Conservation (phyloP, 2,888 invertebrate genomes). For the Drosophila sordidula region DNA sequence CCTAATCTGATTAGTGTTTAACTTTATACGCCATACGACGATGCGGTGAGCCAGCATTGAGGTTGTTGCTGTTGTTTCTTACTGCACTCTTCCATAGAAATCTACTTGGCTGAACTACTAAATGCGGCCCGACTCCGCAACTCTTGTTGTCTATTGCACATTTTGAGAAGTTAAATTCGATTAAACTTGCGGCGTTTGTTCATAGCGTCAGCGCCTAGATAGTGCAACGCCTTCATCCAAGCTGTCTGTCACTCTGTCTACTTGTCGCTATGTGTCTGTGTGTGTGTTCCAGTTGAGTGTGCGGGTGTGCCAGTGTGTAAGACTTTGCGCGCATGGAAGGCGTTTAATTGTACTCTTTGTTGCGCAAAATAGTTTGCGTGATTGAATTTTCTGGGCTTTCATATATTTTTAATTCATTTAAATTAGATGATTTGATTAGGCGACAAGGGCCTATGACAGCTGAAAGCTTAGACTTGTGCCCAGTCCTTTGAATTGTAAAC, state of each 20-base stretch:
- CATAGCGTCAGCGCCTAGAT: slow-evolving; percentile 42
- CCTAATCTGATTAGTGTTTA: slow-evolving; percentile 83
- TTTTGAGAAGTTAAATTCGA: slow-evolving; percentile 83
- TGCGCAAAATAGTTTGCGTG: slow-evolving; percentile 75
- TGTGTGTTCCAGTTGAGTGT: neutral
- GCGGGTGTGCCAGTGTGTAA: neutral
- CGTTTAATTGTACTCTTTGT: slow-evolving; percentile 72
- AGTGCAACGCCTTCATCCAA: slow-evolving; percentile 48
- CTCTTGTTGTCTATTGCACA: slow-evolving; percentile 79
- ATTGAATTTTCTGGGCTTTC: slow-evolving; percentile 73
- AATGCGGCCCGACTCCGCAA: slow-evolving; percentile 14
- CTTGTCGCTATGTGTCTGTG: slow-evolving; percentile 1
- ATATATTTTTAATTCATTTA: slow-evolving; percentile 75
- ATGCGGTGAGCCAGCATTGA: slow-evolving; percentile 18
- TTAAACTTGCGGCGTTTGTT: slow-evolving; percentile 79
- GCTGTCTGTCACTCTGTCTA: slow-evolving; percentile 23
- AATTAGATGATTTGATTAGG: slow-evolving; percentile 64
- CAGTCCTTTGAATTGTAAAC: neutral
- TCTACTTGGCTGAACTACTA: slow-evolving; percentile 21
- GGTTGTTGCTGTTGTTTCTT: neutral
- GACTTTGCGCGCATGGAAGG: slow-evolving; percentile 14
- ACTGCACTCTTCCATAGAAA: neutral
- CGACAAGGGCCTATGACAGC: slow-evolving; percentile 19
- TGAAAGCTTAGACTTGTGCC: slow-evolving; percentile 2
- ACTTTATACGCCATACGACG: slow-evolving; percentile 74